phyloP scores from a whole-genome alignment of 2,797 vertebrate genomes.

The Pseudochirops corinnae region DNA sequence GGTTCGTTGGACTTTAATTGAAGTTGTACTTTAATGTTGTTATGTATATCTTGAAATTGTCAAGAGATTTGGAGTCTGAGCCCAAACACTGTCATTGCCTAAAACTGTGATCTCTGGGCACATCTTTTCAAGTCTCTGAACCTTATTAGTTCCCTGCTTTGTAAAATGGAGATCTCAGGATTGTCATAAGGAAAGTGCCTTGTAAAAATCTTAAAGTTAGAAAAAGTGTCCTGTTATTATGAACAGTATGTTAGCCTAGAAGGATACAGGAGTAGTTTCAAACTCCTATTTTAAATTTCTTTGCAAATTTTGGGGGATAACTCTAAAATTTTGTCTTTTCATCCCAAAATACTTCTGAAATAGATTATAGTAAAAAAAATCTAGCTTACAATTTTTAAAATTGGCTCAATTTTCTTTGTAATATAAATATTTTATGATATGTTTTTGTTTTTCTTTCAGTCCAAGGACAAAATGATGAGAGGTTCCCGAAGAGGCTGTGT shows the following conservation, averaged over 20 bases:
- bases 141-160: not conserved
- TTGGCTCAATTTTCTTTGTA: not conserved
- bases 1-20: not conserved
- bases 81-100: not conserved
- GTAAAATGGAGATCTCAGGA: not conserved
- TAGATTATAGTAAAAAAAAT: not conserved
- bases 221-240: not conserved
- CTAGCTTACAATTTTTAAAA: not conserved
- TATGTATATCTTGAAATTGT: not conserved
- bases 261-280: not conserved
- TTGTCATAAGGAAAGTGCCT: not conserved
- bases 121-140: not conserved
- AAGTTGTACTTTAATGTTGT: not conserved
- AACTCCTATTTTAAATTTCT: not conserved
- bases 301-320: not conserved
- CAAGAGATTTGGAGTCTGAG: not conserved
- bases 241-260: not conserved
- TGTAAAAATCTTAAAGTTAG: not conserved
- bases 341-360: slow-evolving; percentile 56
- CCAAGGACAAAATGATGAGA: slow-evolving; percentile 99
- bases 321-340: slow-evolving; percentile 52
- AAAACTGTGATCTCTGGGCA: not conserved
- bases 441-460: slow-evolving; percentile 89
- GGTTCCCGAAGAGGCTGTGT: slow-evolving; percentile 99
- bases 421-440: slow-evolving; percentile 59